Evolutionary conservation across 1,140 invertebrate species (phyloP).

Genomic region (Babylonia areolata): DNA sequence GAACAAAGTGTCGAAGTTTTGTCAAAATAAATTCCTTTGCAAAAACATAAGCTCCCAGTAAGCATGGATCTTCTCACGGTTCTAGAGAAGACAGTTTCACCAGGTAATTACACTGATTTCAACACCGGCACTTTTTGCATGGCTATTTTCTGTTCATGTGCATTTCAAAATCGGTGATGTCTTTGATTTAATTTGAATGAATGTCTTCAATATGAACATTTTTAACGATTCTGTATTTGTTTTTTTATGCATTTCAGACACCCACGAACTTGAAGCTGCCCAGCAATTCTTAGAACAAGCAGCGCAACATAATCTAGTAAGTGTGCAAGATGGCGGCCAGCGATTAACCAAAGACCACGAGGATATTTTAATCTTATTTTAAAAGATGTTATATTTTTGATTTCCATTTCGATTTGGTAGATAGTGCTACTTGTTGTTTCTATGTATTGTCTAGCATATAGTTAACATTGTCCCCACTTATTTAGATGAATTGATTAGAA

Average conservation of each 20-base stretch:
- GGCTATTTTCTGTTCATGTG: conserved; percentile 34
- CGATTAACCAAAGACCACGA: conserved; percentile 30
- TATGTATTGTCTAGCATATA: too few relatives aligned
- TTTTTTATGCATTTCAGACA: conserved; percentile 83
- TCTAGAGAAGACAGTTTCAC: conserved; percentile 96
- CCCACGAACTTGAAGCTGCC: conserved; percentile 95
- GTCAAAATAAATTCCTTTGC: background rate
- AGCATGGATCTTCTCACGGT: conserved; percentile 78
- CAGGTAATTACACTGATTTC: conserved; percentile 83
- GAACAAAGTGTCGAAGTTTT: background rate
- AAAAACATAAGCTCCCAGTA: background rate
- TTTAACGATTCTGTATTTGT: background rate
- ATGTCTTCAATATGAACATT: background rate
- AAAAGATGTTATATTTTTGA: too few relatives aligned
- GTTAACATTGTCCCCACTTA: too few relatives aligned
- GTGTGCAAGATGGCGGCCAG: conserved; percentile 71
- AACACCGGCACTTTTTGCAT: conserved; percentile 26
- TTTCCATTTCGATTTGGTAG: too few relatives aligned
- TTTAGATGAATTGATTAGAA: too few relatives aligned
- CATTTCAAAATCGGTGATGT: background rate
- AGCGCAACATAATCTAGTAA: conserved; percentile 90
- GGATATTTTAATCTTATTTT: too few relatives aligned
- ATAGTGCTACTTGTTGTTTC: too few relatives aligned
- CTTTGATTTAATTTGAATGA: background rate
- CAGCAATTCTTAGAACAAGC: conserved; percentile 95